Evolutionary conservation across 2,797 vertebrate species (phyloP).

Genomic region (Meriones psammophilus): DNA sequence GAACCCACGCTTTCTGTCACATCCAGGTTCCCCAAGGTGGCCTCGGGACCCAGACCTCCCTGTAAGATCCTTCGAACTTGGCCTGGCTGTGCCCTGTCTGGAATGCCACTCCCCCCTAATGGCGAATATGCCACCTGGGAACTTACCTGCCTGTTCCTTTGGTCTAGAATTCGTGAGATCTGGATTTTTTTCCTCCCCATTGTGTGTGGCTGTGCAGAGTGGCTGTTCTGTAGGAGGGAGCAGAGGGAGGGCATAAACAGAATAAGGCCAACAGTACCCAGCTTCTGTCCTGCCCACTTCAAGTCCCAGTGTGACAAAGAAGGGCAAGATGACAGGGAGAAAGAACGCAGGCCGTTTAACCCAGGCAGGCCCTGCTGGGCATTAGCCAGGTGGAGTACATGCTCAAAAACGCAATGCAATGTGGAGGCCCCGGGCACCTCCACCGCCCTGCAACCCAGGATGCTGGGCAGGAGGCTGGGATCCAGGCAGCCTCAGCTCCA

Average conservation of each 20-base stretch:
- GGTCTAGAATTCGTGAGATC: constrained; percentile 96
- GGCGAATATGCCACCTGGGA: not conserved
- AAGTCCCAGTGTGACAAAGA: too few species aligned
- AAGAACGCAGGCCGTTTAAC: not conserved
- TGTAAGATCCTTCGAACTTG: not conserved
- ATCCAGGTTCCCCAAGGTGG: not conserved
- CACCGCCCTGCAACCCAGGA: not conserved
- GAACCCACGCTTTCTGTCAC: not conserved
- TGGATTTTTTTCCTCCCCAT: constrained; percentile 99
- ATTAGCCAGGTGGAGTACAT: not conserved
- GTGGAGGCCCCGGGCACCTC: not conserved
- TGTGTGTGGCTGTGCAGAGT: constrained; percentile 34
- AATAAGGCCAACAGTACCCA: not conserved
- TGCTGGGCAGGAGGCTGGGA: not conserved
- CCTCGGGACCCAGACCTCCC: not conserved
- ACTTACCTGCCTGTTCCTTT: constrained; percentile 95
- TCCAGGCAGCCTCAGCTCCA: not conserved
- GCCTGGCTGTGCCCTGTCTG: not conserved
- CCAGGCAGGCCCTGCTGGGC: not conserved
- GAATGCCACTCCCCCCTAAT: not conserved
- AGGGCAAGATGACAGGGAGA: not conserved
- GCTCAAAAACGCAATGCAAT: not conserved
- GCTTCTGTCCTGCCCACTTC: not conserved
- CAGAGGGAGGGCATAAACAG: not conserved
- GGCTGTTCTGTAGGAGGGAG: not conserved